Conservation (phyloP, 2,888 invertebrate species). For the Stictocephala bisonia region DNA sequence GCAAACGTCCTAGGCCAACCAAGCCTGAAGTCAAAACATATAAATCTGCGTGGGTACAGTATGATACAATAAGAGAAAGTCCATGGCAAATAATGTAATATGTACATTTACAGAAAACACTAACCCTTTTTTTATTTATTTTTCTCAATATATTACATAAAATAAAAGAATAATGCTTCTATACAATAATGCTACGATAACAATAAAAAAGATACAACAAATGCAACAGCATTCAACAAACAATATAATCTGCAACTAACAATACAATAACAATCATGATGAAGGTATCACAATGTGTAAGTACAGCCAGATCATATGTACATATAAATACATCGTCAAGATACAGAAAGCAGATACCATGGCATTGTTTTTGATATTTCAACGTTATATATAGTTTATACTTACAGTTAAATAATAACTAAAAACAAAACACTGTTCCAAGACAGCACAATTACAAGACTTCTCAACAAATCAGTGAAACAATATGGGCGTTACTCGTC, state of each 20-base stretch:
- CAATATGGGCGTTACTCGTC: too few species aligned
- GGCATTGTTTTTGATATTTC: too few species aligned
- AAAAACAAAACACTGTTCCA: too few species aligned
- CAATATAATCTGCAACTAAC: slow-evolving; percentile 47
- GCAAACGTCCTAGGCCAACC: neutral
- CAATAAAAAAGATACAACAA: slow-evolving; percentile 48
- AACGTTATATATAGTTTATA: too few species aligned
- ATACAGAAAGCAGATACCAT: neutral
- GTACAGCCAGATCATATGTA: slow-evolving; percentile 36
- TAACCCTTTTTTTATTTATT: slow-evolving; percentile 36
- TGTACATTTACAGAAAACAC: slow-evolving; percentile 43
- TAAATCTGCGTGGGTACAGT: neutral
- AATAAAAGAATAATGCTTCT: slow-evolving; percentile 42
- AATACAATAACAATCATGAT: slow-evolving; percentile 45
- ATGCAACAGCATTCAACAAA: slow-evolving; percentile 46
- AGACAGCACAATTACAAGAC: too few species aligned
- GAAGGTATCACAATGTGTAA: slow-evolving; percentile 46
- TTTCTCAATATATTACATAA: slow-evolving; percentile 38
- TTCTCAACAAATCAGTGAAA: too few species aligned
- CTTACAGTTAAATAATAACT: too few species aligned
- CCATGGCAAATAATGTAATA: slow-evolving; percentile 25
- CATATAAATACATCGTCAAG: slow-evolving; percentile 29
- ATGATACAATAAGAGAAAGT: slow-evolving; percentile 4
- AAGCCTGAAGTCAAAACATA: neutral
- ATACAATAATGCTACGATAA: slow-evolving; percentile 43